Evolutionary conservation across 2,113 vertebrate species (phyloP).

Genomic region (Promerops cafer): DNA sequence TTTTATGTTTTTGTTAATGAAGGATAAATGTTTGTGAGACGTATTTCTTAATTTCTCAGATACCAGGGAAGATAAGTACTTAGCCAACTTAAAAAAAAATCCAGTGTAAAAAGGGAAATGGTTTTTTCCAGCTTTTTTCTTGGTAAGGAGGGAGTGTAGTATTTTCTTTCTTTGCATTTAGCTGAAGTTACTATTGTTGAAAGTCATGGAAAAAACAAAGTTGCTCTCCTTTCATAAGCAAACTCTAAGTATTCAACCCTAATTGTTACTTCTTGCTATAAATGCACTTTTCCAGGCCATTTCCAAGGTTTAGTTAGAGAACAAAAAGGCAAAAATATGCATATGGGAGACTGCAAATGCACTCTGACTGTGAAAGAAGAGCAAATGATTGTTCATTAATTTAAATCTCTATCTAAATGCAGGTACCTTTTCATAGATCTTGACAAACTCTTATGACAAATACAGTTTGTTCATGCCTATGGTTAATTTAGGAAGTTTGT

Average conservation of each 20-base stretch:
- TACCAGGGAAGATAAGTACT: background rate
- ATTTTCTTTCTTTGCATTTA: background rate
- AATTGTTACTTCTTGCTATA: background rate
- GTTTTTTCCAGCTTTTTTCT: background rate
- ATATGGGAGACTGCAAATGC: background rate
- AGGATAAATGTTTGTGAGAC: conserved; percentile 17
- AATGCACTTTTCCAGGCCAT: background rate
- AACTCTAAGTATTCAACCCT: background rate
- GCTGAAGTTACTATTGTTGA: background rate
- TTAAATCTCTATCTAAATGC: background rate
- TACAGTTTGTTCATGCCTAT: background rate
- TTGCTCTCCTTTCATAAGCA: background rate
- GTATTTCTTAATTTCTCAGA: conserved; percentile 27
- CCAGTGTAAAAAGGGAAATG: background rate
- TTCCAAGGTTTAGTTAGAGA: background rate
- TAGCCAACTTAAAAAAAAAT: background rate
- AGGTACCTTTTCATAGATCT: background rate
- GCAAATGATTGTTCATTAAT: background rate
- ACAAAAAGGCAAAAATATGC: background rate
- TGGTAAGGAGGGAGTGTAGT: background rate
- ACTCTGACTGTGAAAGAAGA: background rate
- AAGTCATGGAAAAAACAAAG: background rate
- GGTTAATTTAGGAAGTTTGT: background rate
- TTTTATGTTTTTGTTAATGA: conserved; percentile 53
- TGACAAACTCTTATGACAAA: background rate